Percentiles rank a stretch among this genome's conserved stretches.
Evolutionary conservation across 2,888 invertebrate genomes (phyloP).

Genomic region (Amphipyra berbera): DNA sequence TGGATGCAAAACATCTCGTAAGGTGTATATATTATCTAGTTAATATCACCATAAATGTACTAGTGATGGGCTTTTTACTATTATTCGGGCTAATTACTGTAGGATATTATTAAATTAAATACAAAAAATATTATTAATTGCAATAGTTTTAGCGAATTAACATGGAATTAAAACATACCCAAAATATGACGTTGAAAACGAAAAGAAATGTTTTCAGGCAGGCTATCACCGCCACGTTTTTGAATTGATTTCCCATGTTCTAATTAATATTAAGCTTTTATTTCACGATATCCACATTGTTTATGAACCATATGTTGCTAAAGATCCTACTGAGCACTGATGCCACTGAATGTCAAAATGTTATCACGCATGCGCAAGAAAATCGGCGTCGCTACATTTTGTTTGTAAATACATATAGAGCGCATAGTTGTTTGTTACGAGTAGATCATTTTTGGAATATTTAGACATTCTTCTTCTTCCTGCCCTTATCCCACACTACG

Average conservation of each 20-base stretch:
- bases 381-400: constrained; percentile 70
- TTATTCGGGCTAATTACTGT: no score
- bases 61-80: no score
- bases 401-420: constrained; percentile 5
- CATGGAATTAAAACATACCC: constrained; percentile 90
- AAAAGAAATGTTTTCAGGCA: constrained; percentile 94
- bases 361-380: constrained; percentile 76
- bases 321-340: constrained; percentile 11
- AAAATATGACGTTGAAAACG: constrained; percentile 94
- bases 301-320: constrained; percentile 32
- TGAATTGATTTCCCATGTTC: constrained; percentile 92
- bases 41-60: no score
- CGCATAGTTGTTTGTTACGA: no score
- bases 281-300: constrained; percentile 32
- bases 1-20: not conserved
- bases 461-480: no score
- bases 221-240: constrained; percentile 93
- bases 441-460: no score
- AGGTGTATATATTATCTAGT: no score
- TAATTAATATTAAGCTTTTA: constrained; percentile 24
- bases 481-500: no score
- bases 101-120: not conserved
- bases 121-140: not conserved
- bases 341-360: constrained; percentile 44
- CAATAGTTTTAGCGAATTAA: not conserved